phyloP scores from a whole-genome alignment of 2,113 vertebrate genomes.

The Zosterops lateralis region DNA sequence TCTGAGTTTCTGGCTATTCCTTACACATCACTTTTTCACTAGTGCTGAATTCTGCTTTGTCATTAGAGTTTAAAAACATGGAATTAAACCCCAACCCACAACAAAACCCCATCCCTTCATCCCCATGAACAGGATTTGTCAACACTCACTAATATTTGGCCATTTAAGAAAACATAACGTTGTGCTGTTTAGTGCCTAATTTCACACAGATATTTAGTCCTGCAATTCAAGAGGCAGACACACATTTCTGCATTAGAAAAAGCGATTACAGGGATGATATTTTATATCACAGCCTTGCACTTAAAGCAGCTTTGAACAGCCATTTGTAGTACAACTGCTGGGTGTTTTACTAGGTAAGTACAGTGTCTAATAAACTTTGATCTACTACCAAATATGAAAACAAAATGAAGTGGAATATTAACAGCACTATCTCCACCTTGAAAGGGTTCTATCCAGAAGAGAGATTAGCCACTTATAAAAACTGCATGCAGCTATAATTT shows the following conservation, averaged over 20 bases:
- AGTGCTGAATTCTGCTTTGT: not conserved
- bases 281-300: not conserved
- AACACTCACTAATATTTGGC: not conserved
- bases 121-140: not conserved
- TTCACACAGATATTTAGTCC: not conserved
- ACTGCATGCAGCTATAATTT: not conserved
- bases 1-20: not conserved
- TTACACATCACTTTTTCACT: not conserved
- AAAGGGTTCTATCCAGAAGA: slow-evolving; percentile 7
- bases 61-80: not conserved
- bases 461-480: slow-evolving; percentile 21
- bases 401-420: slow-evolving; percentile 20
- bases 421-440: not conserved
- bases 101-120: not conserved
- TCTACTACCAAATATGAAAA: slow-evolving; percentile 5
- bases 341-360: not conserved
- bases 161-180: not conserved
- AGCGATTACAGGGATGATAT: not conserved
- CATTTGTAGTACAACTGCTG: not conserved
- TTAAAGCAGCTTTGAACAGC: not conserved
- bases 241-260: not conserved
- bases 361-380: slow-evolving; percentile 7
- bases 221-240: not conserved
- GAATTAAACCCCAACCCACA: not conserved
- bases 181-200: not conserved